phyloP scores from a whole-genome alignment of 1,140 invertebrate genomes.

The Rhagoletis pomonella region DNA sequence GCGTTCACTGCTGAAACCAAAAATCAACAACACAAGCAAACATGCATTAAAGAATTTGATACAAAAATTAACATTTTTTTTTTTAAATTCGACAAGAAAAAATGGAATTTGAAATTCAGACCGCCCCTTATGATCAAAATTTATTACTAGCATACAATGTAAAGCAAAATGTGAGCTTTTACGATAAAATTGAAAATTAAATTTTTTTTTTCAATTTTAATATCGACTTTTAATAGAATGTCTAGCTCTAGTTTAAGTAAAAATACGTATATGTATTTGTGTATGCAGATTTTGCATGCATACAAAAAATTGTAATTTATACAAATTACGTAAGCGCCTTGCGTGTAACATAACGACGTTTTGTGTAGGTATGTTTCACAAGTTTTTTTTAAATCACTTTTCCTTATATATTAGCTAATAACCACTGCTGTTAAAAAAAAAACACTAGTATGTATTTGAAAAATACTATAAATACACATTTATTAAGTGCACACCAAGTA shows the following conservation, averaged over 20 bases:
- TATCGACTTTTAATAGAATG: not conserved
- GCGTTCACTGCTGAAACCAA: not conserved
- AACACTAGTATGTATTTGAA: not conserved
- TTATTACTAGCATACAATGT: not conserved
- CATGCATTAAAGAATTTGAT: no score
- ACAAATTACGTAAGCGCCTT: slow-evolving; percentile 18
- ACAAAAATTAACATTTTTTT: no score
- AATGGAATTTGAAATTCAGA: not conserved
- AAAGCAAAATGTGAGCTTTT: slow-evolving; percentile 22
- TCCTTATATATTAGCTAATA: not conserved
- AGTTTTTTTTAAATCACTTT: not conserved
- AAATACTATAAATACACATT: not conserved
- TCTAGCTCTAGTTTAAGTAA: not conserved
- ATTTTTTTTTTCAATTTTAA: not conserved
- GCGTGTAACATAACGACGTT: slow-evolving; percentile 2
- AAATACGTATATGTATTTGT: not conserved
- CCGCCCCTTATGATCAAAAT: slow-evolving; percentile 41
- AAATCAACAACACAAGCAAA: no score
- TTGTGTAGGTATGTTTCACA: slow-evolving; percentile 5
- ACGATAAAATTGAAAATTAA: not conserved
- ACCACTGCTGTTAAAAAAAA: not conserved
- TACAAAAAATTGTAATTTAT: not conserved
- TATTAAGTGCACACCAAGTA: not conserved
- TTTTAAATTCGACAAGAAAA: not conserved
- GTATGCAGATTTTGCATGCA: not conserved